Evolutionary conservation across 2,113 vertebrate genomes (phyloP), one percentile per base, ranked within the genome.

Genomic region (Heterotilapia buettikoferi): DNA sequence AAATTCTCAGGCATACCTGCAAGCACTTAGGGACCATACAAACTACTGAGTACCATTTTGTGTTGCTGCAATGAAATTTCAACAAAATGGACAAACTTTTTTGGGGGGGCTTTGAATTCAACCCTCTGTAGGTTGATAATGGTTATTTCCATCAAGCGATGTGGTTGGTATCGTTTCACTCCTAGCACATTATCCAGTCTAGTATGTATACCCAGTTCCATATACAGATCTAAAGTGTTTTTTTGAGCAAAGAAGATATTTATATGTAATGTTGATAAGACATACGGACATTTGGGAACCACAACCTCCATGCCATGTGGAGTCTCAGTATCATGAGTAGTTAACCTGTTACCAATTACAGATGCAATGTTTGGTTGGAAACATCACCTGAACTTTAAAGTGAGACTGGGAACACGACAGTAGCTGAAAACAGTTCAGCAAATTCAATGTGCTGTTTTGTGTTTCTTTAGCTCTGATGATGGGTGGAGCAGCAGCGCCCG

Each of bases 401-500:
- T 52, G 26, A 33, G 45, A 52, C 26, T n/a, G 2, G 3, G 16
- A 50, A n/a, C 26, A 50, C 16, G 1, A 29, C 43, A 29, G 43
- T 50, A 13, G 16, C 71, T 50, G 26, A 50, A 78, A 78, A 78
- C 26, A 0, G 24, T 10, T 29, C 73, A 52, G 26, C 0, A 78
- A 52, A 31, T 52, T 50, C 47, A 36, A 11, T 26, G 38, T 36
- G 29, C 24, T 21, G 12, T 7, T 76, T 73, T 84, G 6, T 56
- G 10, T 73, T 14, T 71, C 11, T 59, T 31, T 26, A 97, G 96
- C 14, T 97, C 96, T 0, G 96, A 96, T 50, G 96, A 96, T 8
- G 97, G 95, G 10, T 94, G 95, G 94, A 96, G 96, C 93, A 96
- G 89, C 76, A 95, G 96, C 0, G 95, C 94, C 45, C 94, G 94